phyloP scores from a whole-genome alignment of 92 coral and sea anemone genomes.

The Galaxea fascicularis region DNA sequence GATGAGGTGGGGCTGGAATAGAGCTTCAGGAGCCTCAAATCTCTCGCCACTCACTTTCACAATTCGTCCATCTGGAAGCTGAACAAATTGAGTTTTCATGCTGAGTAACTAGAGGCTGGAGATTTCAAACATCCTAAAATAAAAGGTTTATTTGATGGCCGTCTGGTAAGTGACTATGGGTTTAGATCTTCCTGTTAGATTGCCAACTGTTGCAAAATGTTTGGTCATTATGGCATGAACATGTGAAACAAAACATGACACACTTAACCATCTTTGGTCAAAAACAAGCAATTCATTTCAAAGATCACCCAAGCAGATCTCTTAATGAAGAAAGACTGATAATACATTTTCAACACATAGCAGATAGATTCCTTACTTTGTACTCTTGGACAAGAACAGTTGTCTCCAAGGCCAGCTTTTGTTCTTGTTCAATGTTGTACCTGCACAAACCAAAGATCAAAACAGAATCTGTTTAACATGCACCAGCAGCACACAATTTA shows the following conservation, averaged over 20 bases:
- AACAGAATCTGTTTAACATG: not conserved
- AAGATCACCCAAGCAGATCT: not conserved
- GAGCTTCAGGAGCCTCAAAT: slow-evolving; percentile 98
- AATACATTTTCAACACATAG: too few relatives aligned
- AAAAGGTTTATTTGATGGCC: too few relatives aligned
- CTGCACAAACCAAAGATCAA: slow-evolving; percentile 39
- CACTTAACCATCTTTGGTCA: not conserved
- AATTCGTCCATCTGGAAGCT: slow-evolving; percentile 98
- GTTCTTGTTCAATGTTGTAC: slow-evolving; percentile 98
- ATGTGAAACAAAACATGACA: not conserved
- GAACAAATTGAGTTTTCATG: not conserved
- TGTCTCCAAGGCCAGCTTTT: slow-evolving; percentile 95
- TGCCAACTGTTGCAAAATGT: too few relatives aligned
- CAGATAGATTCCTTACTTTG: slow-evolving; percentile 67
- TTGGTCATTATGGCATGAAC: too few relatives aligned
- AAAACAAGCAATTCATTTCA: not conserved
- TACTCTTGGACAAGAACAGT: slow-evolving; percentile 97
- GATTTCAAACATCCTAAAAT: too few relatives aligned
- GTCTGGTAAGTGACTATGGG: too few relatives aligned
- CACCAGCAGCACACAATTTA: not conserved
- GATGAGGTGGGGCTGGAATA: slow-evolving; percentile 97
- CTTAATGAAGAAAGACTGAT: too few relatives aligned
- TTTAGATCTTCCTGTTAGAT: too few relatives aligned
- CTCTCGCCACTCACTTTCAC: slow-evolving; percentile 98
- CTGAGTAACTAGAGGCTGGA: too few relatives aligned